phyloP scores from a whole-genome alignment of 2,113 vertebrate species.

The Pyxicephalus adspersus region DNA sequence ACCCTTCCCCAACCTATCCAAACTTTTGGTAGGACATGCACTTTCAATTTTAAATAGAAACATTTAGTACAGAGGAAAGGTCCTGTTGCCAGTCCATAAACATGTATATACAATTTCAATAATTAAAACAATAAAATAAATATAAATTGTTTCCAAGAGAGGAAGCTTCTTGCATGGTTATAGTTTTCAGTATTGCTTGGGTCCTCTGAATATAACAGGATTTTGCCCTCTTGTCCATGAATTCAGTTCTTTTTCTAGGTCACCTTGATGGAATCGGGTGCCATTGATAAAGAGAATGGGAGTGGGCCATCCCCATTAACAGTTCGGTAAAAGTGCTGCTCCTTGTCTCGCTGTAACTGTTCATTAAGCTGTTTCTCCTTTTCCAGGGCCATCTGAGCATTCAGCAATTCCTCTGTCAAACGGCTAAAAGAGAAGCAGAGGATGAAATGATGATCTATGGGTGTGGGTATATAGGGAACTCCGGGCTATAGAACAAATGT shows the following conservation, averaged over 20 bases:
- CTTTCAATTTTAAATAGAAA: no score
- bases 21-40: no score
- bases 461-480: neutral
- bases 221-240: neutral
- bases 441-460: neutral
- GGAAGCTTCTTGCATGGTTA: neutral
- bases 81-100: neutral
- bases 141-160: neutral
- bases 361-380: conserved; percentile 75
- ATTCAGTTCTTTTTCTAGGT: neutral
- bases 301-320: conserved; percentile 69
- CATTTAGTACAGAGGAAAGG: no score
- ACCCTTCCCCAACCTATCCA: no score
- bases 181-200: neutral
- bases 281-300: conserved; percentile 68
- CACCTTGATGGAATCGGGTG: conserved; percentile 67
- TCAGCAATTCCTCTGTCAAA: conserved; percentile 80
- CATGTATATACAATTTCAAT: conserved; percentile 1
- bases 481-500: no score
- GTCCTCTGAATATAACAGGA: neutral
- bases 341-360: conserved; percentile 82
- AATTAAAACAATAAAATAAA: conserved; percentile 33
- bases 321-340: conserved; percentile 86
- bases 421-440: conserved; percentile 70
- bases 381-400: conserved; percentile 76